Conservation (phyloP, 2,888 invertebrate species). For the Hyposoter dolosus region DNA sequence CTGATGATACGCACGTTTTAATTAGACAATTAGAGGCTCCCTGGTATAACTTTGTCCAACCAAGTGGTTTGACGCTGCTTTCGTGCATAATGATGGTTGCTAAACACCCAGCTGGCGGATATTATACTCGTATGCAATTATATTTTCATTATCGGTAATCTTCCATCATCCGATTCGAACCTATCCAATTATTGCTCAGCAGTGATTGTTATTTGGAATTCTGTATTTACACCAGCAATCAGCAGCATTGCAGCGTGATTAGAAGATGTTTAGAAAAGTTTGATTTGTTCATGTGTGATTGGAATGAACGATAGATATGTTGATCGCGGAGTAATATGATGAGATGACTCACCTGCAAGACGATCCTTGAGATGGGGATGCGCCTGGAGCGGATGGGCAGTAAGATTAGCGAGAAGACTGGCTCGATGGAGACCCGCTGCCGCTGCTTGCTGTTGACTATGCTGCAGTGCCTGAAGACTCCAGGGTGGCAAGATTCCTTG, state of each 20-base stretch:
- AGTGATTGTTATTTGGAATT: background rate
- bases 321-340: slow-evolving; percentile 25
- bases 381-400: slow-evolving; percentile 82
- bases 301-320: background rate
- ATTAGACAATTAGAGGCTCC: slow-evolving; percentile 5
- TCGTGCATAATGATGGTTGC: slow-evolving; percentile 1
- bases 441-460: slow-evolving; percentile 81
- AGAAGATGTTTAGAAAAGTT: background rate
- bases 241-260: slow-evolving; percentile 1
- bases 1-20: background rate
- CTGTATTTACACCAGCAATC: background rate
- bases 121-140: background rate
- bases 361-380: slow-evolving; percentile 84
- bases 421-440: slow-evolving; percentile 82
- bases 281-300: background rate
- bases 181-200: background rate
- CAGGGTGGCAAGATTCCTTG: slow-evolving; percentile 80
- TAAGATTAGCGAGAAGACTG: slow-evolving; percentile 82
- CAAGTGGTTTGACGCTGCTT: background rate
- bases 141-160: slow-evolving; percentile 5
- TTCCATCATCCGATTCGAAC: background rate
- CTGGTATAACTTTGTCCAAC: slow-evolving; percentile 5
- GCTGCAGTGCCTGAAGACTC: slow-evolving; percentile 82
- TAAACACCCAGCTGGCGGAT: background rate
- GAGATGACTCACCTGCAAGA: slow-evolving; percentile 79